Base-by-base conservation (phyloP, 1,140 invertebrate species). In the Adoxophyes honmai region DNA sequence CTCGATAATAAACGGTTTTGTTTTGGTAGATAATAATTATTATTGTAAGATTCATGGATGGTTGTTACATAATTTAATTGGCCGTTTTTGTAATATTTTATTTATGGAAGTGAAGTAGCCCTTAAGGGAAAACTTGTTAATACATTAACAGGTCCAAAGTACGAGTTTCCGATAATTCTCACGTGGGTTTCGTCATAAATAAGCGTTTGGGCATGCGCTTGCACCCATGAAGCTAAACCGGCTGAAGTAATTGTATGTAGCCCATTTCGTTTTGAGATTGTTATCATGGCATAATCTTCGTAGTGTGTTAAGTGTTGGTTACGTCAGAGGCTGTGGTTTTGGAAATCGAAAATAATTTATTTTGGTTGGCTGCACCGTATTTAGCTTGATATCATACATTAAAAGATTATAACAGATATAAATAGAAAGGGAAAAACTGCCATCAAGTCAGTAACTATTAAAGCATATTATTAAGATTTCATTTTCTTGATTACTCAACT, bases 201-300 rank as follows among this genome's bases (percentile, higher is more conserved):
- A 60, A 53, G 52, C 48, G 34, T 58, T 54, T 48, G 34, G 52
- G 15, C 52, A 57, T 59, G 37, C 15, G 52, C 58, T 60, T 60
- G 57, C 62, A 60, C 58, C 62, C 58, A 65, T 65, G 60, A 65
- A 60, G 16, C 11, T 58, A 53, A 62, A 55, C 52, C 36, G 55
- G 28, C 56, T 52, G 42, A 58, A 59, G 55, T 65, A 65, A 65
- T 61, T 65, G 55, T 42, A 52, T 36, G 52, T 59, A 52, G 37
- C 34, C 55, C 39, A 38, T 61, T 52, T 36, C 14, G 52, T 38
- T 28, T 28, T 48, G 34, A 61, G 63, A 65, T 61, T 52, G 1
- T 59, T 61, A 65, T 65, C 63, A 61, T 35, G 37, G 56, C 55
- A 65, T 65, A 58, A 56, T 60, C 42, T 28, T 28, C 21, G 21